Percentiles rank a stretch among this genome's conserved stretches.
These are phyloP conservation scores for Hermetia illucens DNA, from an alignment of 1,140 invertebrate species.

Conservation along the genomic window DNA sequence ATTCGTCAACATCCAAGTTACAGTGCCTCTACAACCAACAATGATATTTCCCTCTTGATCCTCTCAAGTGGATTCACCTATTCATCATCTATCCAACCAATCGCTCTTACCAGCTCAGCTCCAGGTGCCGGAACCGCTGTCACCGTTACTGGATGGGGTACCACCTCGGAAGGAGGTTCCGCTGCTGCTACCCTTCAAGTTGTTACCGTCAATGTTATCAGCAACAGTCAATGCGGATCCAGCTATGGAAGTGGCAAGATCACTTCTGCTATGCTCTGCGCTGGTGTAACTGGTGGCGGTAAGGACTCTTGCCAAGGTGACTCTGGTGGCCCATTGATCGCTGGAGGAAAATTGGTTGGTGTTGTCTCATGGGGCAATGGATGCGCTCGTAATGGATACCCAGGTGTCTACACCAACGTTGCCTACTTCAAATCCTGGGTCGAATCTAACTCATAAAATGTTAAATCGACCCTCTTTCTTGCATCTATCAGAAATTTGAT, in stretches of 20 bases:
- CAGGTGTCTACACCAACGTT: conserved; percentile 35
- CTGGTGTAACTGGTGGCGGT: neutral
- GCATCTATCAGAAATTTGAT: no score
- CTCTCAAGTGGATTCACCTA: neutral
- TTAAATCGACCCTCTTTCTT: no score
- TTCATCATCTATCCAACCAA: neutral
- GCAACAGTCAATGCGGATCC: neutral
- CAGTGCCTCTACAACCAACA: neutral
- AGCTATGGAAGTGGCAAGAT: neutral
- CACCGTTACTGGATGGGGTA: conserved; percentile 4
- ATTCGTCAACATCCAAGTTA: conserved; percentile 6
- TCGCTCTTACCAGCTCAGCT: neutral
- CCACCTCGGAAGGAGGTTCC: neutral
- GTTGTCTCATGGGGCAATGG: conserved; percentile 31
- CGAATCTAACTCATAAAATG: no score
- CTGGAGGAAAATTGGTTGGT: conserved; percentile 30
- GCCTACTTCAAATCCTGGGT: conserved; percentile 19
- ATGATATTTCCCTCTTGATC: neutral
- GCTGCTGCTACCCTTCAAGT: conserved; percentile 3
- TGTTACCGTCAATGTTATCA: conserved; percentile 3
- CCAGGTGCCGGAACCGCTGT: neutral
- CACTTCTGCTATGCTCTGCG: neutral
- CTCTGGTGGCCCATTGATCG: conserved; percentile 15
- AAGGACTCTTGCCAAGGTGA: conserved; percentile 37
- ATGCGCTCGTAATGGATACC: conserved; percentile 36